Evolutionary conservation across 2,888 invertebrate genomes (phyloP), one percentile per base, ranked within the genome.

Genomic region (Sinodicranocentrus sp.): DNA sequence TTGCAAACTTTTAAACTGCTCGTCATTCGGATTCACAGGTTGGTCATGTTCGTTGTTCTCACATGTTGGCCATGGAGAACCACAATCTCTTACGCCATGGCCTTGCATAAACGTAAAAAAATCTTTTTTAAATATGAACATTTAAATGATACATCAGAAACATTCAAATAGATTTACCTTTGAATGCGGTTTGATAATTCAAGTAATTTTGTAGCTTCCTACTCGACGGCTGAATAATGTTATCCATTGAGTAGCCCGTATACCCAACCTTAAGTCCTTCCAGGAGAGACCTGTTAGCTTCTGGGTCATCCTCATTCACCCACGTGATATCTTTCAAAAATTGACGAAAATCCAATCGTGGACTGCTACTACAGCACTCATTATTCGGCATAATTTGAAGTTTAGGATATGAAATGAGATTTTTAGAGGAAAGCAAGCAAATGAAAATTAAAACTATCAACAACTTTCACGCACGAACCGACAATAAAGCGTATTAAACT

Each of bases 231-330:
- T 70, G 19, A 1, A 70, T 63, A 25, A 79, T 79, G 19, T 79
- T 61, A 23, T 71, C 71, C 10, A 10, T 59, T 6, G 6, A 0
- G 25, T 79, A 79, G 15, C 78, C 78, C 25, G 33, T 79, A 13
- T 44, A 57, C 3, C 78, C 78, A 19, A 17, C 15, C 1, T 44
- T 25, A 1, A 79, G 61, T 0, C 78, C 78, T n/a, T 79, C 78
- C 2, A 79, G 63, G 0, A 79, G 33, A 0, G 78, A 59, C 44
- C 26, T 0, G n/a, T 79, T 79, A 0, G 70, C 78, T 19, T 79
- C 78, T 5, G 71, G 70, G 17, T 61, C 33, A 33, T 79, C 78
- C 13, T 70, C 61, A 70, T 79, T 70, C 17, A 61, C 19, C 78
- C 78, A 78, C 1, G 59, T 70, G 1, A 78, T 2, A n/a, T 61